These are phyloP conservation scores for Plecotus auritus DNA, from an alignment of 2,113 vertebrate genomes.

Conservation along the genomic window DNA sequence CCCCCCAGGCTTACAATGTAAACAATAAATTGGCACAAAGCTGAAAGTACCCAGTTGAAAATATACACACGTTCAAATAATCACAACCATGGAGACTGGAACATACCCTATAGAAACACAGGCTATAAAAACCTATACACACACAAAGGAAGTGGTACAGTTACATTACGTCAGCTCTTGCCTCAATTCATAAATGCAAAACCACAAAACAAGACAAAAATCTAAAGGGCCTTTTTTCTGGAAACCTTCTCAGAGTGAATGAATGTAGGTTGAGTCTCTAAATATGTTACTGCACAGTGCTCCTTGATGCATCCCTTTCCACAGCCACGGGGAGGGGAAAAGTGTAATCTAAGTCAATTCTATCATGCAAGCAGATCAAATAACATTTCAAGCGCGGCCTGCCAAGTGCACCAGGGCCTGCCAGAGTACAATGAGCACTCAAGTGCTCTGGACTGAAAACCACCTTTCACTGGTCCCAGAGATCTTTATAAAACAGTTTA, in stretches of 20 bases:
- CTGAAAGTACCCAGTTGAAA: not conserved
- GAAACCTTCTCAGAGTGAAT: slow-evolving; percentile 66
- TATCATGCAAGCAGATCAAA: slow-evolving; percentile 87
- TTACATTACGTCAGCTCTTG: slow-evolving; percentile 84
- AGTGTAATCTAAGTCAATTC: slow-evolving; percentile 83
- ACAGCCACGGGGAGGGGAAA: slow-evolving; percentile 69
- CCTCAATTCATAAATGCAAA: slow-evolving; percentile 84
- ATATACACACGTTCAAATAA: not conserved
- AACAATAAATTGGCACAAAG: slow-evolving; percentile 25
- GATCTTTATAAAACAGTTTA: slow-evolving; percentile 75
- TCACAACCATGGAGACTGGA: slow-evolving; percentile 67
- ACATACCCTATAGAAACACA: slow-evolving; percentile 58
- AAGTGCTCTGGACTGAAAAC: slow-evolving; percentile 79
- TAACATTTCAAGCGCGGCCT: slow-evolving; percentile 81
- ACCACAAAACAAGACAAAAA: slow-evolving; percentile 80
- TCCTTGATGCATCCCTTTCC: slow-evolving; percentile 74
- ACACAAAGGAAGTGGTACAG: slow-evolving; percentile 83
- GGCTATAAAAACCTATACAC: slow-evolving; percentile 67
- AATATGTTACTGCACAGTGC: slow-evolving; percentile 63
- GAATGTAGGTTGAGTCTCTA: slow-evolving; percentile 60
- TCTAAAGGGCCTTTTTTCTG: slow-evolving; percentile 66
- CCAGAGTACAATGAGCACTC: slow-evolving; percentile 81
- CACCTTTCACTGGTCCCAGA: slow-evolving; percentile 73
- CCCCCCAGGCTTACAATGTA: not conserved
- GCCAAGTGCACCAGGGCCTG: slow-evolving; percentile 84